Evolutionary conservation across 2,797 vertebrate genomes (phyloP), one percentile per base, ranked within the genome.

Genomic region (Threskiornis aethiopicus): DNA sequence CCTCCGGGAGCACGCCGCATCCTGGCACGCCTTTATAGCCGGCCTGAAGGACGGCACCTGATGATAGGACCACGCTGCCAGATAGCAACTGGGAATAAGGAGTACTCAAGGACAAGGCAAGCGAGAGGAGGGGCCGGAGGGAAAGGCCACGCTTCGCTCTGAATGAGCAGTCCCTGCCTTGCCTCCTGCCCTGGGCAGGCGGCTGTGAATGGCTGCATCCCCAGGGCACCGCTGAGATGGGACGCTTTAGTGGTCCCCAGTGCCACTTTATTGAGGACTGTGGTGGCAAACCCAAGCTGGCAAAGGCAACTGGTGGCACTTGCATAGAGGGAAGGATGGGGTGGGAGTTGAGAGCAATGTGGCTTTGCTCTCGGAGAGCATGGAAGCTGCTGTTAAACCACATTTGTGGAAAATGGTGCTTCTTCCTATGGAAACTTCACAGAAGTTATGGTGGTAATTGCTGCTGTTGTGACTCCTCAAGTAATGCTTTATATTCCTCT

Each of bases 11-110:
- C 75, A 17, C 10, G 8, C 64, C 15, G 44, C 33, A 28, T 47
- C n/a, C 35, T 39, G 11, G 29, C 24, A 1, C 1, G 76, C 71
- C 90, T 98, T 98, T 99, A 99, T 98, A 98, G 20, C 49, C 10
- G 2, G 37, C 12, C 33, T 52, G 98, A 98, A 99, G 98, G 99
- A 98, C 97, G 16, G 46, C 65, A 39, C 20, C 22, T 42, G 29
- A 67, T 97, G 98, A 98, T 98, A 98, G 97, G 41, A 80, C 71
- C 42, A 14, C 13, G 57, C 91, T 91, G 75, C 78, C 92, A 98
- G 98, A 98, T 97, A 98, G 87, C 90, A 87, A 71, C 82, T 59
- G 82, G 64, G 67, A 89, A 72, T 58, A 46, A n/a, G 80, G 75
- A 87, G 57, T 20, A 5, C 95, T 87, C 97, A 96, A 97, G 97